phyloP scores from a whole-genome alignment of 2,888 invertebrate species.

The Frankliniella fusca region DNA sequence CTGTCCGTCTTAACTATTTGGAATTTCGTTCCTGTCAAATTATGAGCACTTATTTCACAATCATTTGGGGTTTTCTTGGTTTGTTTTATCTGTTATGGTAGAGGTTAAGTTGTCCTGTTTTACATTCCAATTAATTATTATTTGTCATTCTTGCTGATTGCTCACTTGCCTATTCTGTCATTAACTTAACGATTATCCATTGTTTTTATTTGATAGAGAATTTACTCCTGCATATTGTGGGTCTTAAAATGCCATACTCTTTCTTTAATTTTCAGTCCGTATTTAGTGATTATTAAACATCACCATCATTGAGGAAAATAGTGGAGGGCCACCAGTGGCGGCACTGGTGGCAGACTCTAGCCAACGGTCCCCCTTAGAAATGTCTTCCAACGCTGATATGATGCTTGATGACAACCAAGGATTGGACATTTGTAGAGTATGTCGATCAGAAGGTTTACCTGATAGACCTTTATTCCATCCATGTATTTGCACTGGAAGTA shows the following conservation, averaged over 20 bases:
- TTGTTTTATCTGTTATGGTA: not conserved
- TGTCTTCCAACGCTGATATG: slow-evolving; percentile 11
- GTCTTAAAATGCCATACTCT: not conserved
- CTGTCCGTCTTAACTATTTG: not conserved
- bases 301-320: slow-evolving; percentile 4
- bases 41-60: not conserved
- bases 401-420: slow-evolving; percentile 55
- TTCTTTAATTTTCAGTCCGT: not conserved
- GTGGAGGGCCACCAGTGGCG: not conserved
- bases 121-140: not conserved
- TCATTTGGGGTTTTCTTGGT: not conserved
- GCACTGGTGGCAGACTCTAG: not conserved
- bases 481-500: slow-evolving; percentile 97
- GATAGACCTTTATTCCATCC: slow-evolving; percentile 96
- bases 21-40: not conserved
- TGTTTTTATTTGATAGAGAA: not conserved
- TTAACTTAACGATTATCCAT: not conserved
- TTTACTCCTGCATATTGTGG: not conserved
- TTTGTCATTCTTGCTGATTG: not conserved
- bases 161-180: not conserved
- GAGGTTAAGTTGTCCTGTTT: not conserved
- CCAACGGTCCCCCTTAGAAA: not conserved
- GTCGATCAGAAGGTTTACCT: slow-evolving; percentile 86
- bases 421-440: slow-evolving; percentile 95
- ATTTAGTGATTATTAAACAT: not conserved